phyloP scores from a whole-genome alignment of 2,113 vertebrate species.

The Anguilla rostrata region DNA sequence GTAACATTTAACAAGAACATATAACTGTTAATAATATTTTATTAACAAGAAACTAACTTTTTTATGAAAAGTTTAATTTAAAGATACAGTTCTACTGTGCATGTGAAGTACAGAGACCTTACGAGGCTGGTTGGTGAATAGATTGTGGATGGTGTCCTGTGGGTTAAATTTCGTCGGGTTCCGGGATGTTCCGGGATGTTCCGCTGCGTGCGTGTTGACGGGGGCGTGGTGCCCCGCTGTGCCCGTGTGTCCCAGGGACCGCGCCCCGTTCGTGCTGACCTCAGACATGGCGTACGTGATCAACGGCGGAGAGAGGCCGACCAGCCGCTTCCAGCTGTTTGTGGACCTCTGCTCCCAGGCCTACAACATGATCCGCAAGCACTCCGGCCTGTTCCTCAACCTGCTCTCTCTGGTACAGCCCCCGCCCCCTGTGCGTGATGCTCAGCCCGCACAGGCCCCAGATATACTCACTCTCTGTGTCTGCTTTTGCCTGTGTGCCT shows the following conservation, averaged over 20 bases:
- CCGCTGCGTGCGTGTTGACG: neutral
- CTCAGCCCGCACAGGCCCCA: neutral
- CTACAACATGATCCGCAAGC: conserved; percentile 96
- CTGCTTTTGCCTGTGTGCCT: neutral
- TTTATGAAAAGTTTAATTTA: neutral
- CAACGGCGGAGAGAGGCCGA: conserved; percentile 94
- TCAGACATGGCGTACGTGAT: conserved; percentile 99
- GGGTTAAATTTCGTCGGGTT: neutral
- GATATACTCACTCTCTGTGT: neutral
- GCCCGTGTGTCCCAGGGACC: conserved; percentile 74
- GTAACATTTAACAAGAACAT: neutral
- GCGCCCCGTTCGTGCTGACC: conserved; percentile 94
- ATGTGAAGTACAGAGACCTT: neutral
- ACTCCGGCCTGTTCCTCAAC: conserved; percentile 92
- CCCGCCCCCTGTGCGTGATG: neutral
- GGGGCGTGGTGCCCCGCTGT: neutral
- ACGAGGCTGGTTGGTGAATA: neutral
- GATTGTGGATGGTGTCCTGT: neutral
- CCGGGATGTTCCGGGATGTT: neutral
- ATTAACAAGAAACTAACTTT: neutral
- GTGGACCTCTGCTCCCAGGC: conserved; percentile 96
- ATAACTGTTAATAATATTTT: too few species aligned
- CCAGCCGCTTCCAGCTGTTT: conserved; percentile 95
- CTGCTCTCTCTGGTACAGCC: conserved; percentile 88
- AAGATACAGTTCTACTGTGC: neutral